Percentiles rank a stretch among this genome's conserved stretches.
Evolutionary conservation across 2,113 vertebrate genomes (phyloP).

Genomic region (Phoxinus phoxinus): DNA sequence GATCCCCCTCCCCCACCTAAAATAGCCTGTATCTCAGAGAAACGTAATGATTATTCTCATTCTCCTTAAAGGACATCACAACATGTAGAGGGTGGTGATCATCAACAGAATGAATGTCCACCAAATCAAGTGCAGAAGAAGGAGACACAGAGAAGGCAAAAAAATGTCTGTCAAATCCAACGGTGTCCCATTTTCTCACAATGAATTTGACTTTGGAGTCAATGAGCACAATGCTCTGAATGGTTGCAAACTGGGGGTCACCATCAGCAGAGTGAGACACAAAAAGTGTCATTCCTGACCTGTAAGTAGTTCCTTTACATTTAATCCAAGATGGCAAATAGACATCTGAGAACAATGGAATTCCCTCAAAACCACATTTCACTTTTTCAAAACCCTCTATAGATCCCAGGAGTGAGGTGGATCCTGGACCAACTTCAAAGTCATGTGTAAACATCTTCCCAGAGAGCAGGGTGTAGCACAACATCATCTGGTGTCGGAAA

Average conservation of each 20-base stretch:
- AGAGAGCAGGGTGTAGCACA: too few species aligned
- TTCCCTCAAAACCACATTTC: neutral
- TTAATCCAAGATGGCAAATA: slow-evolving; percentile 30
- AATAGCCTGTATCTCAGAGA: neutral
- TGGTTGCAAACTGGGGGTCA: slow-evolving; percentile 27
- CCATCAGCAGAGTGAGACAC: neutral
- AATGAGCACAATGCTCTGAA: neutral
- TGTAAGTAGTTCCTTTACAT: slow-evolving; percentile 16
- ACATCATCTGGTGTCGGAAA: too few species aligned
- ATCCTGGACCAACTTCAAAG: neutral
- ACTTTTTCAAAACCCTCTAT: neutral
- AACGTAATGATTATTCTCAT: neutral
- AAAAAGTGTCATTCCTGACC: slow-evolving; percentile 28
- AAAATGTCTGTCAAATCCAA: slow-evolving; percentile 21
- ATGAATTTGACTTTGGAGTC: neutral
- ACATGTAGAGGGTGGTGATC: neutral
- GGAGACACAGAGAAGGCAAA: slow-evolving; percentile 4
- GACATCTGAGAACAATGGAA: slow-evolving; percentile 21
- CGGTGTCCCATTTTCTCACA: neutral
- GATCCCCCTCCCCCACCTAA: neutral
- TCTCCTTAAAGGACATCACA: neutral
- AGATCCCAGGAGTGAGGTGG: neutral
- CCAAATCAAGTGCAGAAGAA: too few species aligned
- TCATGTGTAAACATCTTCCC: too few species aligned
- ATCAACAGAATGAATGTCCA: too few species aligned